Evolutionary conservation across 2,888 invertebrate genomes (phyloP), one percentile per base, ranked within the genome.

Genomic region (Trichopoda pennipes): DNA sequence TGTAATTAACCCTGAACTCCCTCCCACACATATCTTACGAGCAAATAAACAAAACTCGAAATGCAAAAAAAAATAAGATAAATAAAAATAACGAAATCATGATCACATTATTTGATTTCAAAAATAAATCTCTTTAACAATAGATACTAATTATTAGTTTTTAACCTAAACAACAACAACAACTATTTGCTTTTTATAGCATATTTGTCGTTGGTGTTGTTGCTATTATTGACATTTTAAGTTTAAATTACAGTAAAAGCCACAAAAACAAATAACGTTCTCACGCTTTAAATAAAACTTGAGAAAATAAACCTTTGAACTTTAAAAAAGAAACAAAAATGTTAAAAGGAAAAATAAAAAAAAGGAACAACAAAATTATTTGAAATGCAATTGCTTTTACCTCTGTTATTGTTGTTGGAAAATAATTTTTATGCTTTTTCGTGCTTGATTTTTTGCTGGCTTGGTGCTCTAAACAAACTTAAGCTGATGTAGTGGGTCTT

Each of bases 201-300:
- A 38, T 49, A 9, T 19, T n/a, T 49, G 17, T 19, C 19, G 47
- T 17, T 49, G 9, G 17, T 49, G 47, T 17, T 49, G 9, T 49
- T 49, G 47, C 47, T 49, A 17, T 49, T 49, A 49, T 14, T 49
- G 47, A 49, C 47, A 49, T 17, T 49, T 49, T 49, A 49, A 49
- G 47, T 49, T 53, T 28, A 53, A 14, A 38, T 58, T 58, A 47
- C 17, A 51, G 1, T 17, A 47, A 49, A 58, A 64, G 49, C 19
- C n/a, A 14, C 21, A 53, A 6, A 42, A 51, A 60, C 28, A 42
- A 68, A 66, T 51, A 53, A 19, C n/a, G 51, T 66, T 75, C 75
- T 66, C 75, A 75, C 75, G 75, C 66, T 76, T 69, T 61, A 53
- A 69, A 69, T 75, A 58, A 49, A 63, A 17, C 28, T 42, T 16